Evolutionary conservation across 2,888 invertebrate genomes (phyloP), one percentile per base, ranked within the genome.

Genomic region (Encarsia formosa): DNA sequence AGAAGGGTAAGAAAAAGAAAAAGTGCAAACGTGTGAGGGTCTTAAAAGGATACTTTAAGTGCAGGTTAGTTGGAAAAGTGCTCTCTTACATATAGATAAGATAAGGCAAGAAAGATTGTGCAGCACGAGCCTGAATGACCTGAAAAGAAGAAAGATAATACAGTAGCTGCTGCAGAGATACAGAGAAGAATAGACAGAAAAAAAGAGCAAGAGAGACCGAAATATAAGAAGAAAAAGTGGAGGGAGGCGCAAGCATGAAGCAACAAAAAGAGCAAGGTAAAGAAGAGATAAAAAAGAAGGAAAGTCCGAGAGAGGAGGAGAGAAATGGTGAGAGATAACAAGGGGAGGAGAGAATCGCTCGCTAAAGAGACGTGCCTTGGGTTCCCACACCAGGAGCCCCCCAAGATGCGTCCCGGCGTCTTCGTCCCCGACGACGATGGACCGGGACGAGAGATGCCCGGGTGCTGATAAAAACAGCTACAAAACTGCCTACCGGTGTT

Each of bases 381-480:
- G 70, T 71, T 73, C 71, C 73, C 72, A 73, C 69, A 72, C 68
- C n/a, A n/a, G n/a, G 67, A 72, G 68, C 73, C 73, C 67, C 72
- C 73, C 73, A 72, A 72, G 72, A 72, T 72, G 72, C 71, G 71
- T 70, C 70, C 68, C 62, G 69, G 68, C 71, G 64, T 69, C 58
- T 42, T 43, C 26, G 31, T 11, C 4, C 18, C 4, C 16, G 5
- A 16, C 35, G 18, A 26, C 15, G 6, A 16, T 16, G 11, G 13
- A 24, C 13, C 19, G 22, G 11, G 20, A 2, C 19, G 9, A 26
- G 57, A 45, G 45, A 24, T 37, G 46, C 15, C 71, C 72, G 71
- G 73, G 68, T 71, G 71, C 70, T 71, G 72, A 73, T 72, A 73
- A 72, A 73, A 71, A 71, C 71, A 70, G 70, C 72, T 72, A 72